Conservation (phyloP, 2,888 invertebrate species). For the Magallana nippona region DNA sequence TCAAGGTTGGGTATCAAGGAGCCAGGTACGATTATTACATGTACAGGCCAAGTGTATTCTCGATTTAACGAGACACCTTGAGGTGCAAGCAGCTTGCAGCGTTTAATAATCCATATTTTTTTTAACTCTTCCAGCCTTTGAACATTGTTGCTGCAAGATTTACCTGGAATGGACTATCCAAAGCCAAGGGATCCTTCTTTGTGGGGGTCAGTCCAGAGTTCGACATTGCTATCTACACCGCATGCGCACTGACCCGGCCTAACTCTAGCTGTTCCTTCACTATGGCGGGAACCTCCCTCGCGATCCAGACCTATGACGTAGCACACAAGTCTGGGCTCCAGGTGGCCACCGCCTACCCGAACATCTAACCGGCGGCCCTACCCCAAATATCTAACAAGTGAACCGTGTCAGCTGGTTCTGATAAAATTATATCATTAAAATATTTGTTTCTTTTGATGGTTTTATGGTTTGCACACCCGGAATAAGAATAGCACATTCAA, state of each 20-base stretch:
- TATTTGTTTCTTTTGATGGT: too few relatives aligned
- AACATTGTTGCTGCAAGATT: constrained; percentile 63
- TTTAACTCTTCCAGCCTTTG: constrained; percentile 56
- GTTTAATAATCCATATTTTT: neutral
- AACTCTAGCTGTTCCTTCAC: constrained; percentile 88
- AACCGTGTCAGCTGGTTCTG: neutral
- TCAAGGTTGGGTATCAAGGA: constrained; percentile 56
- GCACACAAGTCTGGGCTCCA: constrained; percentile 62
- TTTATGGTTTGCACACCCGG: too few relatives aligned
- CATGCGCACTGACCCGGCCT: constrained; percentile 90
- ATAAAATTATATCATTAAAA: too few relatives aligned
- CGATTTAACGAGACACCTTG: too few relatives aligned
- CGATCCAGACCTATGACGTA: constrained; percentile 84
- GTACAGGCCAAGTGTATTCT: too few relatives aligned
- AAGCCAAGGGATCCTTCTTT: constrained; percentile 69
- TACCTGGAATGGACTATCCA: constrained; percentile 62
- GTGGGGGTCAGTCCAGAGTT: constrained; percentile 88
- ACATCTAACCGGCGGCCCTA: constrained; percentile 43
- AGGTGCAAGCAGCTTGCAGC: too few relatives aligned
- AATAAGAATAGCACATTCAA: too few relatives aligned
- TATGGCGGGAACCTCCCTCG: constrained; percentile 86
- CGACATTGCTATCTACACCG: constrained; percentile 93
- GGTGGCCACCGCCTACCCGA: constrained; percentile 66
- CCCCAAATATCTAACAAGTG: neutral
- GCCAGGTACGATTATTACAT: constrained; percentile 43